A percentile compares a stretch with the other conserved stretches of the same genome.
These are phyloP conservation scores for Elaphurus davidianus DNA, from an alignment of 2,113 vertebrate genomes.

Conservation along the genomic window DNA sequence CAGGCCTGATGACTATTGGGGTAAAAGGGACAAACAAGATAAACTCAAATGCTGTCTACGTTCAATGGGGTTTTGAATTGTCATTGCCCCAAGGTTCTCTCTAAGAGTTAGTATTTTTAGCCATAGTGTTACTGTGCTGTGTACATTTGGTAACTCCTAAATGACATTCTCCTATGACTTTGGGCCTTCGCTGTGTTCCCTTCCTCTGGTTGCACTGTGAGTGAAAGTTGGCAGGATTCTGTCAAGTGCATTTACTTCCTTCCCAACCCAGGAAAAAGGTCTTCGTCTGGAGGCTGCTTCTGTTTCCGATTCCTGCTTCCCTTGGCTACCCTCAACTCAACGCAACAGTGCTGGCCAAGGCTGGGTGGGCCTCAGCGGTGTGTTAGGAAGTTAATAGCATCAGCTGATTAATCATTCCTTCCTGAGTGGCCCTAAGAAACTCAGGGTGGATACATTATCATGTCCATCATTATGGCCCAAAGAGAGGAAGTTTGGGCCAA, in stretches of 20 bases:
- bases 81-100: neutral
- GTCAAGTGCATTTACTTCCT: neutral
- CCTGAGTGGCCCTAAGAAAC: neutral
- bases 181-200: neutral
- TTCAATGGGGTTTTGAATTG: neutral
- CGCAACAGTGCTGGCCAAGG: neutral
- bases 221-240: neutral
- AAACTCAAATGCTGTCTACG: neutral
- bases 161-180: neutral
- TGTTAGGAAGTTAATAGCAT: neutral
- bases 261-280: neutral
- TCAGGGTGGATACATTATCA: neutral
- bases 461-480: neutral
- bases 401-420: neutral
- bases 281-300: neutral
- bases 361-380: neutral
- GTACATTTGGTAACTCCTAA: neutral
- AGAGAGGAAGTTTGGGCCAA: neutral
- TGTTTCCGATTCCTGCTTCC: neutral
- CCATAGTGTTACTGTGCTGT: neutral
- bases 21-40: neutral
- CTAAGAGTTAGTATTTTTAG: neutral
- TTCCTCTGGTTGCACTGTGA: neutral
- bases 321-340: neutral
- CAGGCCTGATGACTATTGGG: neutral